A percentile compares a stretch with the other conserved stretches of the same genome.
phyloP scores from a whole-genome alignment of 2,113 vertebrate genomes.

The Apaloderma vittatum region DNA sequence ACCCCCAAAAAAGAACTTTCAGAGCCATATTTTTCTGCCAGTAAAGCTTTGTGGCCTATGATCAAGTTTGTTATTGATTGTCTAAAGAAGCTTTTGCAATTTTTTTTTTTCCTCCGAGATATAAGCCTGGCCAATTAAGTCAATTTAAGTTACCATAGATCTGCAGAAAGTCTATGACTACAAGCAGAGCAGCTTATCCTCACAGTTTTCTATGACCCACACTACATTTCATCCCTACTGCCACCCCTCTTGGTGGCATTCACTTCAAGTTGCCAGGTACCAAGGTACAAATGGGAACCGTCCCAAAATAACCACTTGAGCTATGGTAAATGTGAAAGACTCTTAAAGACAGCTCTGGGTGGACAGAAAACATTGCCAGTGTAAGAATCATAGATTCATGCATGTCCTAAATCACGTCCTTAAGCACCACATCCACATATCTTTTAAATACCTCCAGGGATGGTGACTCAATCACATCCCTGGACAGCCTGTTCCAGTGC shows the following conservation, averaged over 20 bases:
- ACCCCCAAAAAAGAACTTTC: not conserved
- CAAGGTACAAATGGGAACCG: accelerated
- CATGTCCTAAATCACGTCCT: too few species aligned
- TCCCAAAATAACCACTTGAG: not conserved
- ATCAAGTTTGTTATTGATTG: accelerated
- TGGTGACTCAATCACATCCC: too few species aligned
- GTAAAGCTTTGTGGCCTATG: not conserved
- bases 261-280: not conserved
- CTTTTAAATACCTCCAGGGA: too few species aligned
- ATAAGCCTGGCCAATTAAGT: not conserved
- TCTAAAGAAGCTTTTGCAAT: not conserved
- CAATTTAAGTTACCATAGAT: not conserved
- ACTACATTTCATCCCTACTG: accelerated
- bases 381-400: not conserved
- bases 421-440: too few species aligned
- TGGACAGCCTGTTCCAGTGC: too few species aligned
- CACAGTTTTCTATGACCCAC: not conserved
- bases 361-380: not conserved
- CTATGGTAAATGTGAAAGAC: not conserved
- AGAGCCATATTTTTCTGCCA: not conserved
- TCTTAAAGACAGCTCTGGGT: not conserved
- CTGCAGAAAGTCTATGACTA: not conserved
- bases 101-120: not conserved
- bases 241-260: not conserved
- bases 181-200: not conserved